phyloP scores from a whole-genome alignment of 2,113 vertebrate genomes.

The Candoia aspera region DNA sequence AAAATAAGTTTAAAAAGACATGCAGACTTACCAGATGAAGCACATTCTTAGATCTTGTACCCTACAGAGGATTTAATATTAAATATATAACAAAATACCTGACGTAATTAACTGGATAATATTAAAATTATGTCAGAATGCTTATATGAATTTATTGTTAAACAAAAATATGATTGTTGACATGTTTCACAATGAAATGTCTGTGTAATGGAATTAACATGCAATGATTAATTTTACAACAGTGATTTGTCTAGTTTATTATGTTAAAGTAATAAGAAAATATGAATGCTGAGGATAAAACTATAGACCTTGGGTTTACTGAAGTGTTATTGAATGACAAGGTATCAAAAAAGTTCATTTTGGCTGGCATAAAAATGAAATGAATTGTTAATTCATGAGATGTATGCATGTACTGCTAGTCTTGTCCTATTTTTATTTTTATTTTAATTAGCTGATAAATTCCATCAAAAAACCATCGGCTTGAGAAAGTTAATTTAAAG shows the following conservation, averaged over 20 bases:
- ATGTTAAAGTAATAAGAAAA: constrained; percentile 39
- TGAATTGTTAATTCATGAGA: constrained; percentile 6
- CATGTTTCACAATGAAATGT: constrained; percentile 29
- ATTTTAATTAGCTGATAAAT: constrained; percentile 46
- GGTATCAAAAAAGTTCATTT: constrained; percentile 25
- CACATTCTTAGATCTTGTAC: neutral
- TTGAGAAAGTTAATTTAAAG: constrained; percentile 45
- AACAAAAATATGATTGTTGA: constrained; percentile 35
- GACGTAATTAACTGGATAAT: constrained; percentile 23
- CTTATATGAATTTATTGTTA: constrained; percentile 34
- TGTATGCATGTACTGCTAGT: neutral
- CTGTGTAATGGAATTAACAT: constrained; percentile 25
- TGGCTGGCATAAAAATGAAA: constrained; percentile 32
- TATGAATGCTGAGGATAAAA: constrained; percentile 39
- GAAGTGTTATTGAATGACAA: constrained; percentile 33
- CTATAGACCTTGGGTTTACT: constrained; percentile 30
- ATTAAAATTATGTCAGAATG: constrained; percentile 28
- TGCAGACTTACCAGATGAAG: neutral
- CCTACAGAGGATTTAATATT: neutral
- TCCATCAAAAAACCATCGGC: constrained; percentile 1
- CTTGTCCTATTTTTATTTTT: constrained; percentile 30
- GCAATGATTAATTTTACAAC: constrained; percentile 31
- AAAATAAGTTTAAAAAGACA: neutral
- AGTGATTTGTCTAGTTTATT: constrained; percentile 27
- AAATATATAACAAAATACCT: neutral